Conservation (phyloP, 2,888 invertebrate genomes). For the Euphydryas editha region DNA sequence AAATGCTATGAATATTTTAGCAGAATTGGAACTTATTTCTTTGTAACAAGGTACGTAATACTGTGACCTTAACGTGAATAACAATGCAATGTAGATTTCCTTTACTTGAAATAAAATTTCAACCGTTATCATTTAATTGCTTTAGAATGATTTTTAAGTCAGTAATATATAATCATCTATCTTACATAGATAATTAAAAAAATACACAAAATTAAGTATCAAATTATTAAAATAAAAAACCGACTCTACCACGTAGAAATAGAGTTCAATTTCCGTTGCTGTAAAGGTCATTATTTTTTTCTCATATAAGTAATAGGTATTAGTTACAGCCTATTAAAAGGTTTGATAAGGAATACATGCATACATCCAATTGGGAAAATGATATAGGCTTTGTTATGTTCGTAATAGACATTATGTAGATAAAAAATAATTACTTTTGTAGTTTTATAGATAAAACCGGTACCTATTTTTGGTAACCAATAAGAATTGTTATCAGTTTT, state of each 20-base stretch:
- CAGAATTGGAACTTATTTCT: not conserved
- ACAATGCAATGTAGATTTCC: conserved; percentile 6
- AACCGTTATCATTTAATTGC: conserved; percentile 21
- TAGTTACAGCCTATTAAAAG: conserved; percentile 1
- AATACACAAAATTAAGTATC: conserved; percentile 10
- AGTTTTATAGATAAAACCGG: conserved; percentile 13
- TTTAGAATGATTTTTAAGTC: conserved; percentile 6
- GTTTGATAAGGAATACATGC: conserved; percentile 3
- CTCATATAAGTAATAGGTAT: conserved; percentile 1
- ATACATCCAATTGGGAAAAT: conserved; percentile 7
- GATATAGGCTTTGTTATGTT: not conserved
- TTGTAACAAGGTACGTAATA: conserved; percentile 14
- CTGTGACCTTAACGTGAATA: not conserved
- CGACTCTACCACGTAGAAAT: conserved; percentile 4
- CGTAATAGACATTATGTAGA: conserved; percentile 1
- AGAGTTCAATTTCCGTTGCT: conserved; percentile 15
- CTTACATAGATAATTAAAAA: conserved; percentile 13
- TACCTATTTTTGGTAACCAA: not conserved
- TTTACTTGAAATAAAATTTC: conserved; percentile 6
- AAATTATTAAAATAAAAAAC: not conserved
- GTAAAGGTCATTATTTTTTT: not conserved
- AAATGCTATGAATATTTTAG: not conserved
- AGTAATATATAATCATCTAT: conserved; percentile 7
- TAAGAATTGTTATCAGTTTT: not conserved
- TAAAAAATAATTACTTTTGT: conserved; percentile 16